Evolutionary conservation across 2,797 vertebrate genomes (phyloP), one percentile per base, ranked within the genome.

Genomic region (Lithobates sylvaticus): DNA sequence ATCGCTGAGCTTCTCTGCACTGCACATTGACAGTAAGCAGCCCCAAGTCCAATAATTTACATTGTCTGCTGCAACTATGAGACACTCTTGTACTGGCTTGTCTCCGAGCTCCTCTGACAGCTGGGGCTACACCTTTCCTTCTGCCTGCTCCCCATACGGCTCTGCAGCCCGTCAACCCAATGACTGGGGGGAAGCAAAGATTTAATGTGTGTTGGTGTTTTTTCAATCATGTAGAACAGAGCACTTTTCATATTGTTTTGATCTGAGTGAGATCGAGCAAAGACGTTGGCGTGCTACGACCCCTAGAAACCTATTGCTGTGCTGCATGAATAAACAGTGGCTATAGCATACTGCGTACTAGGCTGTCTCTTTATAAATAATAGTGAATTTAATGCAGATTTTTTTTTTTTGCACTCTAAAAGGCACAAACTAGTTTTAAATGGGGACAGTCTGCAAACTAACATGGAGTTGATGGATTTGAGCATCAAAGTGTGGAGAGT

Each of bases 1-100:
- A 44, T 72, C n/a, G 15, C 16, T 70, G 32, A 77, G 58, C 27
- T 61, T 54, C 58, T 78, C 27, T 44, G 34, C 27, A 15, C 54
- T n/a, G 5, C 7, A 58, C 32, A 21, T 5, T 78, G 74, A 86
- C 64, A 26, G n/a, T 42, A 84, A 64, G 70, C 75, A 78, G 29
- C 68, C 23, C 21, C 8, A 2, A 73, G 34, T 65, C 83, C 61
- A 39, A 34, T 79, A 29, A 72, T 78, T 61, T 78, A 78, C 83
- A 32, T 65, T 85, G 83, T 79, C 76, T 79, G 21, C 34, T 73
- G 16, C 75, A 78, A 64, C 54, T 76, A 58, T 42, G 36, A 76
- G 15, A n/a, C 29, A 44, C 32, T 69, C 32, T 12, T 78, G 64
- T 72, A 27, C 54, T 79, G 68, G 83, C 68, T 78, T 34, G 26